Percentiles rank a stretch among this genome's conserved stretches.
Evolutionary conservation across 2,797 vertebrate species (phyloP).

Genomic region (Numenius phaeopus): DNA sequence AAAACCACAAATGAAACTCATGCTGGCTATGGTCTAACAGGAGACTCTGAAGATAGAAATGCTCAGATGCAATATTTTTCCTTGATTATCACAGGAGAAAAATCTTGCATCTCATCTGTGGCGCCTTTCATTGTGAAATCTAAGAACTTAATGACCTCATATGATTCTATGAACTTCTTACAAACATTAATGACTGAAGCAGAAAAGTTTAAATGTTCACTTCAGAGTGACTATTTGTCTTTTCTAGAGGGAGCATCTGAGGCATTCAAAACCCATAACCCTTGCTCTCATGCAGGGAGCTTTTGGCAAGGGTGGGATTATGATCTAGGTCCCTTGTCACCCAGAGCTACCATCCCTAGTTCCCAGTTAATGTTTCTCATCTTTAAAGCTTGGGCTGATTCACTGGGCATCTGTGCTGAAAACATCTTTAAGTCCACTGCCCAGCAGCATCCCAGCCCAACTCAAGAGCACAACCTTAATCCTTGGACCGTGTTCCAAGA

Average conservation of each 20-base stretch:
- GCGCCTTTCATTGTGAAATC: not conserved
- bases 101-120: not conserved
- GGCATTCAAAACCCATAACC: not conserved
- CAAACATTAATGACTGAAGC: not conserved
- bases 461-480: not conserved
- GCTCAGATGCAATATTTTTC: not conserved
- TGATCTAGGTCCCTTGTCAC: not conserved
- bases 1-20: not conserved
- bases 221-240: not conserved
- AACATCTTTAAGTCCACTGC: not conserved
- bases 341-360: not conserved
- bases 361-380: not conserved
- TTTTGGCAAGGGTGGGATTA: not conserved
- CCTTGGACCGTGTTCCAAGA: not conserved
- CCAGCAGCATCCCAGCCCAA: not conserved
- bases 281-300: not conserved
- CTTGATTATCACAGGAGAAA: not conserved
- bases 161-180: not conserved
- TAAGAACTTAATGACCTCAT: not conserved
- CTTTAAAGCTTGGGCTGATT: not conserved
- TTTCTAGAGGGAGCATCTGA: not conserved
- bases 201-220: not conserved
- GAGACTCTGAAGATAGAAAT: not conserved
- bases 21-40: not conserved
- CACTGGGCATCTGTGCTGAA: not conserved